Base-by-base conservation (phyloP, 2,113 vertebrate species). In the Carollia perspicillata region DNA sequence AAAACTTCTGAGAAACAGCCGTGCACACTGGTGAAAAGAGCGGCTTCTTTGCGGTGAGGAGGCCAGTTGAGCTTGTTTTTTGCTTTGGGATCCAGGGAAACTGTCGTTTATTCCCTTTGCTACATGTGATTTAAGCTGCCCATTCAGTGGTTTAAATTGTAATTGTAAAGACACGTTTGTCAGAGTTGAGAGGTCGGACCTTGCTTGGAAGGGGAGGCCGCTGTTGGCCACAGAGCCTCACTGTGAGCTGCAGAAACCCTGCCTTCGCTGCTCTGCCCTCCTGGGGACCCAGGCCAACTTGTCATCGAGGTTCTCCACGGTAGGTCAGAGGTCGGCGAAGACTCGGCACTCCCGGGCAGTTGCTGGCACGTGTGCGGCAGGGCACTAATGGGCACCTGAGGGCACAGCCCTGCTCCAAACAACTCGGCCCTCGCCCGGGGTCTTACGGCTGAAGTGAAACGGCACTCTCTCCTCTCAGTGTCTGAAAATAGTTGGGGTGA, bases 151-250 rank as follows among this genome's bases (percentile, higher is more conserved):
- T 88, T 85, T 97, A 83, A 93, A 87, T 95, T 0, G 0, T 95
- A 84, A 93, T 80, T 96, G 97, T 94, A 97, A 97, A 96, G 87
- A 97, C 65, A 14, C 93, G 49, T 94, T 88, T 96, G 86, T 93
- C 95, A 97, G 97, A 97, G 90, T 94, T 95, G n/a, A 65, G 92
- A 95, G 77, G 94, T 97, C 92, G 89, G 63, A 94, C 95, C 9
- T 9, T n/a, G 42, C 78, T 93, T 37, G 68, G 96, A 90, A 96
- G 97, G 78, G 90, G 94, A 92, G 84, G 72, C 66, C 94, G 90
- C 90, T 97, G 94, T 98, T 96, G 90, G 94, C 95, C 96, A 97
- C 98, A 98, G 96, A 97, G 96, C 40, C 75, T 85, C 94, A 97
- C 97, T 98, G 98, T 98, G 87, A 94, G 86, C 80, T 16, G 16